Evolutionary conservation across 2,113 vertebrate genomes (phyloP).

Genomic region (Erythrocercus mccallii): DNA sequence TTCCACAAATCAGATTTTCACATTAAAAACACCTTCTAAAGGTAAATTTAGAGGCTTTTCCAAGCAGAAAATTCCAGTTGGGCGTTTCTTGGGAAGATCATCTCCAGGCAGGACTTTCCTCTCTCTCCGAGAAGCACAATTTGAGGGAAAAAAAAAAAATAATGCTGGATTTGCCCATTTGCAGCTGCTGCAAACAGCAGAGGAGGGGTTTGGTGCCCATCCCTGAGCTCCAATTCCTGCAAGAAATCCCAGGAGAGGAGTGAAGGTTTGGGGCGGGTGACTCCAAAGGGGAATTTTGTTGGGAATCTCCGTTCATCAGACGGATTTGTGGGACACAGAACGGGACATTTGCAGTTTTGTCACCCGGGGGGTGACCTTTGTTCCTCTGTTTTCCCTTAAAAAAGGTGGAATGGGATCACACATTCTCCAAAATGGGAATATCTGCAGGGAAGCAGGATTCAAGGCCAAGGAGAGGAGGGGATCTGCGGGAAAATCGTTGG

Average conservation of each 20-base stretch:
- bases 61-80: neutral
- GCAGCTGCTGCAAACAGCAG: neutral
- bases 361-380: accelerated
- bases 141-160: neutral
- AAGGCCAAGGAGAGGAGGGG: neutral
- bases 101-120: neutral
- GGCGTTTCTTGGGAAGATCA: neutral
- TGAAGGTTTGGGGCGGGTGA: neutral
- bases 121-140: neutral
- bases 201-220: neutral
- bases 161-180: accelerated
- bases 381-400: neutral
- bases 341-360: neutral
- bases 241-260: neutral
- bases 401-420: neutral
- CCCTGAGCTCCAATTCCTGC: neutral
- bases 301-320: neutral
- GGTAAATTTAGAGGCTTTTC: neutral
- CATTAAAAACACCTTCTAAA: neutral
- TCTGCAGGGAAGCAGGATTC: neutral
- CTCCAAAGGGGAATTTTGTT: neutral
- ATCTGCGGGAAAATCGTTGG: neutral
- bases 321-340: neutral
- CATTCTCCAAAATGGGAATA: neutral
- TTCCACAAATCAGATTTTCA: neutral